Percentiles rank a stretch among this genome's conserved stretches.
Evolutionary conservation across 2,888 invertebrate genomes (phyloP).

Genomic region (Meteorus colon): DNA sequence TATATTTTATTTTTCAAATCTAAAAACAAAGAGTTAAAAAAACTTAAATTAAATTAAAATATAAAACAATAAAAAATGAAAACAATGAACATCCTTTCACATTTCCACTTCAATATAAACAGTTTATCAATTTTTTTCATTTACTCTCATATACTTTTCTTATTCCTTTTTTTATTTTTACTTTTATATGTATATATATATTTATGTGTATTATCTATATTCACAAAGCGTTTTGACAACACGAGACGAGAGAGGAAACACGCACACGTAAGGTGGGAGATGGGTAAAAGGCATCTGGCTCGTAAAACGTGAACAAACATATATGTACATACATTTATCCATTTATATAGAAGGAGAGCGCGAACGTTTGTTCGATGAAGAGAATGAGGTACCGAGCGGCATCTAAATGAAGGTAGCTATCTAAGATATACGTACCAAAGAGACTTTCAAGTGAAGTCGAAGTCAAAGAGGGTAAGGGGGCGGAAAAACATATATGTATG

Average conservation of each 20-base stretch:
- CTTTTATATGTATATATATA: constrained; percentile 1
- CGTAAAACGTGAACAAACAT: constrained; percentile 45
- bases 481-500: neutral
- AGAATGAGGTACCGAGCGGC: constrained; percentile 61
- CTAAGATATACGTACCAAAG: constrained; percentile 41
- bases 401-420: constrained; percentile 58
- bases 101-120: neutral
- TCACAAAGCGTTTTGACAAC: constrained; percentile 34
- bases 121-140: neutral
- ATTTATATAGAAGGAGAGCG: constrained; percentile 55
- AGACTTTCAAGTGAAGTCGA: constrained; percentile 3
- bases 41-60: constrained; percentile 6
- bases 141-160: neutral
- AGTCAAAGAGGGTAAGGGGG: neutral
- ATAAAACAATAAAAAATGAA: neutral
- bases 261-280: constrained; percentile 31
- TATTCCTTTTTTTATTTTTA: neutral
- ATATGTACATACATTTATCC: constrained; percentile 27
- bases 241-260: constrained; percentile 37
- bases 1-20: neutral
- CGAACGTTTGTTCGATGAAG: constrained; percentile 61
- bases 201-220: constrained; percentile 34
- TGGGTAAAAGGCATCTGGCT: constrained; percentile 37
- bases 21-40: neutral
- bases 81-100: neutral